Conservation (phyloP, 1,140 invertebrate species). For the Tigriopus japonicus region DNA sequence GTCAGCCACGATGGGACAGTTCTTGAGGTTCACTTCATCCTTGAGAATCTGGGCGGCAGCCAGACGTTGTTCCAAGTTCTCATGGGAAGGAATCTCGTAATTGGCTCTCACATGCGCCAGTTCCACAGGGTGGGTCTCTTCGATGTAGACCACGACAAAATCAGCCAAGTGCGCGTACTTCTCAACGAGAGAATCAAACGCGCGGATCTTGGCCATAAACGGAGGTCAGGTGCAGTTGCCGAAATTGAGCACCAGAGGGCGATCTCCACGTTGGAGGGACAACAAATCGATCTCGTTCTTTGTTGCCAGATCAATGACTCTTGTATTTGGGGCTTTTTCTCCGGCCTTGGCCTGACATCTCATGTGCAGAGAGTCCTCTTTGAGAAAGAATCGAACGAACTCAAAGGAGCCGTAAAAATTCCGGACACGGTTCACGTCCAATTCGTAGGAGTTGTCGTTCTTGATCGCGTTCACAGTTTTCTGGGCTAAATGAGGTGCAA, state of each 20-base stretch:
- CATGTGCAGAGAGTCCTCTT: no score
- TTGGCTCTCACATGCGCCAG: conserved; percentile 13
- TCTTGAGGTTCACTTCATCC: background rate
- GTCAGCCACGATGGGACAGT: conserved; percentile 8
- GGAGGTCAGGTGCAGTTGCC: conserved; percentile 18
- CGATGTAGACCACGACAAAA: conserved; percentile 16
- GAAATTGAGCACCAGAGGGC: conserved; percentile 17
- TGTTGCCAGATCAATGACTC: background rate
- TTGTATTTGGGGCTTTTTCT: conserved; percentile 12
- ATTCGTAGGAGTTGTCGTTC: no score
- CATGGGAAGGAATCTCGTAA: background rate
- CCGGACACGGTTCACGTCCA: no score
- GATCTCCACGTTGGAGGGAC: conserved; percentile 10
- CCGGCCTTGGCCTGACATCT: background rate
- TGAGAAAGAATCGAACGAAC: no score
- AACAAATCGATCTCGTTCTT: background rate
- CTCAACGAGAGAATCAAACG: conserved; percentile 14
- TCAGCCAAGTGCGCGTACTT: conserved; percentile 16
- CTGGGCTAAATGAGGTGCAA: no score
- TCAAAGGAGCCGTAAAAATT: no score
- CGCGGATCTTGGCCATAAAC: conserved; percentile 15
- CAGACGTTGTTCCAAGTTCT: conserved; percentile 6
- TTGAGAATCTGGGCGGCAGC: background rate
- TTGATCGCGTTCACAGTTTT: no score
- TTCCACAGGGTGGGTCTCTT: conserved; percentile 17